phyloP scores from a whole-genome alignment of 1,140 invertebrate species.

The Pogonus chalceus region DNA sequence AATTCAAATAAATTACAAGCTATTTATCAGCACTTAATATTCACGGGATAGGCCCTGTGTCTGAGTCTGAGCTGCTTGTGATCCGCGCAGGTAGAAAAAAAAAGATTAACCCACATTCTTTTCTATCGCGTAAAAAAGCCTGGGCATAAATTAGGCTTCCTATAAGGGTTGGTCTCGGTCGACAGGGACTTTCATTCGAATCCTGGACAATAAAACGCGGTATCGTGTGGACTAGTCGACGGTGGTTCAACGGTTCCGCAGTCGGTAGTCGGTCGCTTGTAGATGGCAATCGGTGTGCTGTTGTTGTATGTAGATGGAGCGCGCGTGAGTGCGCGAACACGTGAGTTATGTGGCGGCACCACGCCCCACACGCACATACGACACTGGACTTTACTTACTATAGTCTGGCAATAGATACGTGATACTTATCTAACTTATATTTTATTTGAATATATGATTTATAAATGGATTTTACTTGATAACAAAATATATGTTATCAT shows the following conservation, averaged over 20 bases:
- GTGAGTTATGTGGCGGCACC: not conserved
- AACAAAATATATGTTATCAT: no score
- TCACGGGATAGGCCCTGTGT: not conserved
- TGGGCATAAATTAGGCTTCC: slow-evolving; percentile 1
- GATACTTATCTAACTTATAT: no score
- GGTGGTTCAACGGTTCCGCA: no score
- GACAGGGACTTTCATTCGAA: not conserved
- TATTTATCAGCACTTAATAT: slow-evolving; percentile 6
- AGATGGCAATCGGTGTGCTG: not conserved
- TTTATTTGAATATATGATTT: no score
- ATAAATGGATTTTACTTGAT: no score
- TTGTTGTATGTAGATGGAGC: slow-evolving; percentile 2
- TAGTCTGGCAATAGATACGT: no score
- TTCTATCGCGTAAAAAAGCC: slow-evolving; percentile 3
- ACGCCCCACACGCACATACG: not conserved
- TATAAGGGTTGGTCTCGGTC: not conserved
- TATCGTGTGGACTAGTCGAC: not conserved
- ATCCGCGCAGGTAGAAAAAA: not conserved
- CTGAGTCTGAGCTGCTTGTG: no score
- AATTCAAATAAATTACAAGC: not conserved
- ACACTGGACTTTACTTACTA: no score
- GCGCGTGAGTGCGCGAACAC: not conserved
- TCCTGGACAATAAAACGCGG: not conserved
- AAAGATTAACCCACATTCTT: slow-evolving; percentile 2
- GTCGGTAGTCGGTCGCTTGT: not conserved